Conservation (phyloP, 2,113 vertebrate genomes). For the Mungos mungo region DNA sequence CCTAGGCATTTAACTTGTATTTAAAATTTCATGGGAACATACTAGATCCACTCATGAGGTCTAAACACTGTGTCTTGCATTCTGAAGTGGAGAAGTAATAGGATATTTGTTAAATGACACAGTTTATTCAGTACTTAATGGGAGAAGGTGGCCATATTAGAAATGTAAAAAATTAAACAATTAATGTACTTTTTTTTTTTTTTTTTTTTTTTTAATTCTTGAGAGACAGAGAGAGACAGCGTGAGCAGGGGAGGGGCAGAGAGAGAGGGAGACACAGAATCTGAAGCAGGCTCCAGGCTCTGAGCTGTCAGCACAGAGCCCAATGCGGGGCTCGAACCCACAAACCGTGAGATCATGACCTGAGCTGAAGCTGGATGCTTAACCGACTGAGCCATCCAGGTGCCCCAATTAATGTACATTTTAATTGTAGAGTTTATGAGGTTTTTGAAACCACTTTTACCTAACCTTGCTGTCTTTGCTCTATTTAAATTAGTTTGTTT, state of each 20-base stretch:
- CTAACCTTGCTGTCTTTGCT: not conserved
- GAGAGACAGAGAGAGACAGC: too few species aligned
- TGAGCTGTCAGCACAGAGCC: too few species aligned
- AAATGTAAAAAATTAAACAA: slow-evolving; percentile 18
- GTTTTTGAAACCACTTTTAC: not conserved
- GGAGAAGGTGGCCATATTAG: not conserved
- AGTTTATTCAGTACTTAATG: not conserved
- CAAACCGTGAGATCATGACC: too few species aligned
- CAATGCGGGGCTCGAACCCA: too few species aligned
- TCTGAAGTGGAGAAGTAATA: slow-evolving; percentile 16
- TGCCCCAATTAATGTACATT: not conserved
- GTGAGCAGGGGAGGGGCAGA: too few species aligned
- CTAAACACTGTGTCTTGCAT: not conserved
- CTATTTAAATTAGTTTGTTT: not conserved
- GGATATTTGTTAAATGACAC: not conserved
- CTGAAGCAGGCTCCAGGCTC: too few species aligned
- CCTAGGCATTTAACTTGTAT: not conserved
- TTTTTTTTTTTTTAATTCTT: too few species aligned
- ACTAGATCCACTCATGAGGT: not conserved
- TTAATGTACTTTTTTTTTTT: not conserved
- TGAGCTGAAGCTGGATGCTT: too few species aligned
- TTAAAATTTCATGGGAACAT: slow-evolving; percentile 1
- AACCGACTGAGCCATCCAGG: too few species aligned
- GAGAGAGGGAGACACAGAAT: too few species aligned
- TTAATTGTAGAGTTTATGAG: not conserved